Conservation (phyloP, 2,888 invertebrate species). For the Monopis laevigella region DNA sequence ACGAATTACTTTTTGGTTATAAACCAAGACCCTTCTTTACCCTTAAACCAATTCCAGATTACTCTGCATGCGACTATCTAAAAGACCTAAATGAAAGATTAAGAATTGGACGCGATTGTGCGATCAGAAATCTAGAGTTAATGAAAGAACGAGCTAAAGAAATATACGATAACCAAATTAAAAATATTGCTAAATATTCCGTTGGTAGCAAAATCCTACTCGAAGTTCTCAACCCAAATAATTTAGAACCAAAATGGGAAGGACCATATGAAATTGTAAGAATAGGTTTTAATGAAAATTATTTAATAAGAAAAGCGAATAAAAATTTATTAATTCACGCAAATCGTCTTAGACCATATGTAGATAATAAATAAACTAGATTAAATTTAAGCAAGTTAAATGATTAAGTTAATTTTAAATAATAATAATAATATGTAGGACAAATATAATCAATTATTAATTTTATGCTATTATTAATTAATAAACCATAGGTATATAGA, state of each 20-base stretch:
- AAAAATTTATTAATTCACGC: conserved; percentile 22
- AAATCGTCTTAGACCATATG: conserved; percentile 10
- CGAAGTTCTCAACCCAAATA: conserved; percentile 25
- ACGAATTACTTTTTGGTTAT: conserved; percentile 27
- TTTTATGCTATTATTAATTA: no score
- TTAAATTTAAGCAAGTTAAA: no score
- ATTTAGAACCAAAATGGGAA: conserved; percentile 27
- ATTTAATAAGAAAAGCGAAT: conserved; percentile 19
- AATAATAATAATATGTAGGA: not conserved
- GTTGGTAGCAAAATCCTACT: conserved; percentile 24
- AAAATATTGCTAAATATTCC: conserved; percentile 22
- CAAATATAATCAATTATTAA: not conserved
- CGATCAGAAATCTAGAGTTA: conserved; percentile 20
- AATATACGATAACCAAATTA: conserved; percentile 24
- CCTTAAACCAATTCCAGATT: conserved; percentile 21
- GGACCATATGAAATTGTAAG: conserved; percentile 23
- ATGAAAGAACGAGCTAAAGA: conserved; percentile 29
- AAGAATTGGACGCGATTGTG: conserved; percentile 22
- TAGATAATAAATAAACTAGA: not conserved
- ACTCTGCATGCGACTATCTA: conserved; percentile 23
- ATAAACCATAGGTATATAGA: no score
- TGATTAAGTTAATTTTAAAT: not conserved
- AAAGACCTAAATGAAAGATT: conserved; percentile 25
- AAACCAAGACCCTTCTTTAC: conserved; percentile 26
- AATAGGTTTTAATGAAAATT: conserved; percentile 24